Evolutionary conservation across 2,113 vertebrate species (phyloP).

Genomic region (Gambusia holbrooki): DNA sequence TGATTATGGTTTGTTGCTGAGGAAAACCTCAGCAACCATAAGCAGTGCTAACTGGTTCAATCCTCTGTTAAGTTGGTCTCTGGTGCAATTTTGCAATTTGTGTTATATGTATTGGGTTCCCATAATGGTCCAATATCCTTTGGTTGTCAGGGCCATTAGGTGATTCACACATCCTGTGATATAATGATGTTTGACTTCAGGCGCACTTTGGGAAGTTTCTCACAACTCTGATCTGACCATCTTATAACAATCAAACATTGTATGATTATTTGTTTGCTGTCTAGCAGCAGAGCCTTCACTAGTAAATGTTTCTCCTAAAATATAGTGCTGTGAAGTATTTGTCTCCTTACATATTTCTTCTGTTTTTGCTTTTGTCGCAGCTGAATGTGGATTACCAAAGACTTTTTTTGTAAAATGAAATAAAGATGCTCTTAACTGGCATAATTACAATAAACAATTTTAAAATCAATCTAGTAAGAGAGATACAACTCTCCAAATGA

Average conservation of each 20-base stretch:
- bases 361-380: background rate
- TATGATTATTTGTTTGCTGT: no score
- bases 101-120: constrained; percentile 42
- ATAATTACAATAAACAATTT: no score
- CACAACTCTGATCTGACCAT: background rate
- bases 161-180: constrained; percentile 26
- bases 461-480: no score
- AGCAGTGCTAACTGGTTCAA: background rate
- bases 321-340: no score
- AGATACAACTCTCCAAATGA: no score
- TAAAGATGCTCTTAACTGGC: no score
- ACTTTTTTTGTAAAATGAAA: no score
- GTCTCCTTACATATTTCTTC: background rate
- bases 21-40: no score
- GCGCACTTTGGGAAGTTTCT: background rate
- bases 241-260: background rate
- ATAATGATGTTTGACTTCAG: constrained; percentile 37
- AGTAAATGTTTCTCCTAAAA: no score
- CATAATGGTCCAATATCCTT: constrained; percentile 51
- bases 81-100: constrained; percentile 24
- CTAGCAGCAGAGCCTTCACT: no score
- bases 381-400: background rate
- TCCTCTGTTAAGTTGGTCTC: background rate
- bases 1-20: constrained; percentile 16
- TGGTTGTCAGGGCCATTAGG: constrained; percentile 12